Percentiles rank a stretch among this genome's conserved stretches.
phyloP scores from a whole-genome alignment of 2,888 invertebrate genomes.

The Galerucella nymphaeae region DNA sequence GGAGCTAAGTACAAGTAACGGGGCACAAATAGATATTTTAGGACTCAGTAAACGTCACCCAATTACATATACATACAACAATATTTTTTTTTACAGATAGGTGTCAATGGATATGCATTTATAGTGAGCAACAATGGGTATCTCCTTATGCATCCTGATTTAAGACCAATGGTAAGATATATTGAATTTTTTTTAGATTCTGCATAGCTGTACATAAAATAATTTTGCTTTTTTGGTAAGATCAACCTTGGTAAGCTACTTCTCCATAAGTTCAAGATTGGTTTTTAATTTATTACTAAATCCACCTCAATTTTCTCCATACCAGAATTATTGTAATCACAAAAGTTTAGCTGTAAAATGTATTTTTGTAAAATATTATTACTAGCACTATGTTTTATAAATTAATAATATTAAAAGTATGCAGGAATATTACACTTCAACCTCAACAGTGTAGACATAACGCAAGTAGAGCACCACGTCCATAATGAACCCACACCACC shows the following conservation, averaged over 20 bases:
- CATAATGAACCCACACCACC: constrained; percentile 68
- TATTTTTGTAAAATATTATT: background rate
- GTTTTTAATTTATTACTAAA: too few species aligned
- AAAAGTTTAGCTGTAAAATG: background rate
- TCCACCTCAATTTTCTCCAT: too few species aligned
- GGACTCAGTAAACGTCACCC: too few species aligned
- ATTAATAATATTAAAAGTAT: constrained; percentile 43
- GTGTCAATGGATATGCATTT: constrained; percentile 96
- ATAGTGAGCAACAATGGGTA: constrained; percentile 98
- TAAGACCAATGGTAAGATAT: constrained; percentile 83
- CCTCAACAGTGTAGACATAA: constrained; percentile 95
- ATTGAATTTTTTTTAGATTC: background rate
- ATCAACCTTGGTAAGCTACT: too few species aligned
- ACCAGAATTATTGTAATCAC: too few species aligned
- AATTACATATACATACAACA: too few species aligned
- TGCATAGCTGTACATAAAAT: too few species aligned
- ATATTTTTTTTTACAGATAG: constrained; percentile 71
- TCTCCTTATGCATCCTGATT: constrained; percentile 92
- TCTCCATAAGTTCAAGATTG: too few species aligned
- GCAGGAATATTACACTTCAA: constrained; percentile 66
- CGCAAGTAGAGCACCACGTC: constrained; percentile 88
- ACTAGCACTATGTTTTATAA: constrained; percentile 1
- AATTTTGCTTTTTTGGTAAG: too few species aligned
- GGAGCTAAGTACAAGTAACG: too few species aligned
- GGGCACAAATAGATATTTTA: too few species aligned